These are phyloP conservation scores for Rhamphomyia laevipes DNA, from an alignment of 2,888 invertebrate species.

Conservation along the genomic window DNA sequence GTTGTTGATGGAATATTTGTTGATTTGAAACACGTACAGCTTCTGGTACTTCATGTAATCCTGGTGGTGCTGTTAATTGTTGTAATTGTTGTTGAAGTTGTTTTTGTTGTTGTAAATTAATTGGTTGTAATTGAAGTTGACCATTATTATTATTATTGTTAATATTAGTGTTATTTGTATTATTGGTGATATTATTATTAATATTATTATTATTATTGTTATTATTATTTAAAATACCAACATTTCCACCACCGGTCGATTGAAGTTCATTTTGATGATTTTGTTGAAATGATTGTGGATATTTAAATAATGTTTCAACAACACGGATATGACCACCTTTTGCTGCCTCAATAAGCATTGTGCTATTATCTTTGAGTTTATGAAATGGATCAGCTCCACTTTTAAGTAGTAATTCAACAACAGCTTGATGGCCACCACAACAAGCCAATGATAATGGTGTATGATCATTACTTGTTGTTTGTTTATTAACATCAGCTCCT, in stretches of 20 bases:
- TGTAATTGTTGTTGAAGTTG: constrained; percentile 39
- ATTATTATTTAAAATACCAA: constrained; percentile 2
- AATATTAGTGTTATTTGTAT: constrained; percentile 11
- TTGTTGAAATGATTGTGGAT: constrained; percentile 72
- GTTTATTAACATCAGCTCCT: constrained; percentile 72
- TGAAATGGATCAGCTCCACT: constrained; percentile 92
- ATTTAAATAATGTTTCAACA: constrained; percentile 88
- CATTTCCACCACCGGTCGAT: constrained; percentile 21
- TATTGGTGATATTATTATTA: neutral
- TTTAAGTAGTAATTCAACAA: constrained; percentile 82
- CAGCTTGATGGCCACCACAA: constrained; percentile 88
- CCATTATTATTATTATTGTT: constrained; percentile 23
- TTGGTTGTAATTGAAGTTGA: constrained; percentile 28
- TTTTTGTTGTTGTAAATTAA: constrained; percentile 33
- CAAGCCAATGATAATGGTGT: constrained; percentile 93
- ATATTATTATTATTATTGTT: constrained; percentile 15
- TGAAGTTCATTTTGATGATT: constrained; percentile 40
- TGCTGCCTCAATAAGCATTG: constrained; percentile 96
- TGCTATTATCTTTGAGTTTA: constrained; percentile 95
- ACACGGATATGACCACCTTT: constrained; percentile 96
- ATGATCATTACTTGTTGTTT: constrained; percentile 92
- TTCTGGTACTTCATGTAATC: constrained; percentile 48
- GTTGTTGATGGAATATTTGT: constrained; percentile 37
- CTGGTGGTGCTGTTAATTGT: constrained; percentile 36
- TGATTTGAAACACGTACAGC: constrained; percentile 45